Evolutionary conservation across 2,797 vertebrate genomes (phyloP), one percentile per base, ranked within the genome.

Genomic region (Apogon hyalosoma): DNA sequence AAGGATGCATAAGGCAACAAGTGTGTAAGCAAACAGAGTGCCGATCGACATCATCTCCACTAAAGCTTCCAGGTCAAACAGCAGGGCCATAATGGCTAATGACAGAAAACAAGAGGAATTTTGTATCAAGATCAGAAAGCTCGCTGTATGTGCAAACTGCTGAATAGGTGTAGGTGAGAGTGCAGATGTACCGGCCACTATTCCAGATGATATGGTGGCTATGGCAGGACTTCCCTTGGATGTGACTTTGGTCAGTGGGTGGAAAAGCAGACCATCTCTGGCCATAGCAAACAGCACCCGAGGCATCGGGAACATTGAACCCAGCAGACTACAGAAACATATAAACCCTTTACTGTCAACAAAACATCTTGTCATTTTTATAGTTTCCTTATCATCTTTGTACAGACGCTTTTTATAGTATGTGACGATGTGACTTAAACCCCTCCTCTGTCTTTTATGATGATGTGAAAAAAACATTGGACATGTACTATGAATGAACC

Each of bases 261-360:
- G 84, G 84, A 97, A 97, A 31, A 98, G 93, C n/a, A 98, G 92
- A 1, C 96, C 95, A 0, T 97, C 96, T 75, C 93, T 92, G 1
- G 96, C 96, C 96, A 98, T 97, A 8, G 96, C 95, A 5, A 95
- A 95, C 43, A 97, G 79, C 31, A 98, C 96, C 1, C 94, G 89
- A 15, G 97, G 96, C 95, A 96, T 94, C 0, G 95, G 95, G 68
- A 98, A 96, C 94, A 97, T 95, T 59, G 94, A 90, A 0, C 96
- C 96, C 79, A 97, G 81, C 21, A 97, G 93, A 75, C 97, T 98
- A 81, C 15, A 61, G 9, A 36, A 10, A 36, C 7, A 36, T 10
- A 36, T 10, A 36, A 36, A 36, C 7, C 13, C 63, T 24, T 53
- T 19, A 52, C 4, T 38, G 10, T 10, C 3, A 3, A 36, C 9